phyloP scores from a whole-genome alignment of 1,140 invertebrate species.

The Antheraea pernyi region DNA sequence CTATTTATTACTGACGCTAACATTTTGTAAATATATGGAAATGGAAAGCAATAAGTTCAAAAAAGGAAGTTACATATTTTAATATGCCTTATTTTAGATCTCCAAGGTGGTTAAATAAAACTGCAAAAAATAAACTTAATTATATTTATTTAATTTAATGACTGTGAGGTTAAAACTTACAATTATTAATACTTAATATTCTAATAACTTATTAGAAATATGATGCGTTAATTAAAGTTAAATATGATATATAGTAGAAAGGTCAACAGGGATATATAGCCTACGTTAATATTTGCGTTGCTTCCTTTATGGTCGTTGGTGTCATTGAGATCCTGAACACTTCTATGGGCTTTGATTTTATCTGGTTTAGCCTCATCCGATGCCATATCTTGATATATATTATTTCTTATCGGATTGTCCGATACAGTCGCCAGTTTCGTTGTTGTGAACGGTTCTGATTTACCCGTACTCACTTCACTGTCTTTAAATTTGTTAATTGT shows the following conservation, averaged over 20 bases:
- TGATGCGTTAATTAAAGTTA: conserved; percentile 38
- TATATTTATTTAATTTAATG: conserved; percentile 66
- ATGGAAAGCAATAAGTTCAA: no score
- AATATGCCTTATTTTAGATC: background rate
- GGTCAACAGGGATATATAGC: conserved; percentile 30
- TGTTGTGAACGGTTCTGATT: conserved; percentile 42
- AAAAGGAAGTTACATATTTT: no score
- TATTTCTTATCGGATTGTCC: conserved; percentile 54
- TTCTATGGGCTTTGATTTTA: conserved; percentile 56
- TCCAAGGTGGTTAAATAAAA: background rate
- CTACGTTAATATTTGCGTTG: conserved; percentile 36
- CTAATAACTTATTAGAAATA: conserved; percentile 32
- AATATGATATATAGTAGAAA: conserved; percentile 41
- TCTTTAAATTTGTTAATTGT: background rate
- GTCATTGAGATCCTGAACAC: conserved; percentile 43
- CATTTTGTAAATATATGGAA: no score
- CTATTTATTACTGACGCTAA: no score
- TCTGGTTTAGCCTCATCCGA: conserved; percentile 63
- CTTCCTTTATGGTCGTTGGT: conserved; percentile 20
- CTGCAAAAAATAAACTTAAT: conserved; percentile 27
- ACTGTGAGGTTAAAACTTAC: conserved; percentile 55
- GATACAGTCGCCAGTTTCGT: conserved; percentile 60
- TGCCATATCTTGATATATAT: conserved; percentile 50
- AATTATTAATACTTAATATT: conserved; percentile 2
- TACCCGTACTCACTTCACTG: background rate